These are phyloP conservation scores for Cryptus armator DNA, from an alignment of 2,888 invertebrate genomes.

Conservation along the genomic window DNA sequence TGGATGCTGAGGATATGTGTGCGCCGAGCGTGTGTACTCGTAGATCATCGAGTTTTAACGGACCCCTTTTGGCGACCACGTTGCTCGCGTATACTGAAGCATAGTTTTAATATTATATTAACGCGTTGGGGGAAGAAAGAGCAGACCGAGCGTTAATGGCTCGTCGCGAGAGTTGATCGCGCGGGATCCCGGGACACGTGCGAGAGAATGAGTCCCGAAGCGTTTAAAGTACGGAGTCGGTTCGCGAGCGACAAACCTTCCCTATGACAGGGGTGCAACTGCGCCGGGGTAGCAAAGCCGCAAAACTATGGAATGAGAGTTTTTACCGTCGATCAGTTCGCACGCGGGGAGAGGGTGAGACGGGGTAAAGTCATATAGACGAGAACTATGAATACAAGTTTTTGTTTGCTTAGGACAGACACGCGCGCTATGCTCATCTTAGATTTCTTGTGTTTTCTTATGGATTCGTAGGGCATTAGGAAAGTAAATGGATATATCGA, in stretches of 20 bases:
- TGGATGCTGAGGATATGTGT: background rate
- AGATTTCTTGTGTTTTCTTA: slow-evolving; percentile 47
- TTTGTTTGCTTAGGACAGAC: slow-evolving; percentile 63
- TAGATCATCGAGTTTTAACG: slow-evolving; percentile 24
- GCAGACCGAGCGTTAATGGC: slow-evolving; percentile 33
- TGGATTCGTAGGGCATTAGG: background rate
- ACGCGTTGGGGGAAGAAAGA: slow-evolving; percentile 34
- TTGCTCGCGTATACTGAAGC: background rate
- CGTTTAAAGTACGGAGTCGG: slow-evolving; percentile 47
- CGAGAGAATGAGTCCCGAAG: slow-evolving; percentile 43
- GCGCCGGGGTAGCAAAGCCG: slow-evolving; percentile 14
- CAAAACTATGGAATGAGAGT: background rate
- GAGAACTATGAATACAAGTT: background rate
- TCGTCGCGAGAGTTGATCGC: slow-evolving; percentile 43
- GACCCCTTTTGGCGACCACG: background rate
- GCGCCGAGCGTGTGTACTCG: slow-evolving; percentile 3
- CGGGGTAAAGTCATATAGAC: background rate
- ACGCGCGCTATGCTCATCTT: slow-evolving; percentile 44
- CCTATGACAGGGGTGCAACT: slow-evolving; percentile 23
- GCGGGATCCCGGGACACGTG: slow-evolving; percentile 60
- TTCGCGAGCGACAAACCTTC: slow-evolving; percentile 18
- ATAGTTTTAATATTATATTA: slow-evolving; percentile 72
- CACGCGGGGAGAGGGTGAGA: background rate
- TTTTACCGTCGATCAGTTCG: slow-evolving; percentile 4
- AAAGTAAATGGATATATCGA: background rate